Evolutionary conservation across 2,888 invertebrate species (phyloP).

Genomic region (Xanthorhoe spadicearia): DNA sequence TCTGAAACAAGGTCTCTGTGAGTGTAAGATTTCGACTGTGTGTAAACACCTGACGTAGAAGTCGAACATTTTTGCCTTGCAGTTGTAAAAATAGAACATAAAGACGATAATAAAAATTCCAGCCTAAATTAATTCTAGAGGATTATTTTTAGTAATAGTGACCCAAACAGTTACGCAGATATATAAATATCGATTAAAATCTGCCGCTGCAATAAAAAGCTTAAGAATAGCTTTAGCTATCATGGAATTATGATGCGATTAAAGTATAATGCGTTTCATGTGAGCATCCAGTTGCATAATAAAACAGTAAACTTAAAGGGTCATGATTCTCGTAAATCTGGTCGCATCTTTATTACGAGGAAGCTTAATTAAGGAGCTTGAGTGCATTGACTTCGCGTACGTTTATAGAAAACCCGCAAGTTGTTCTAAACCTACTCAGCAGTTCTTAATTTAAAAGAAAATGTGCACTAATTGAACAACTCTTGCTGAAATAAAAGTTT

Average conservation of each 20-base stretch:
- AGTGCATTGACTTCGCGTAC: conserved; percentile 10
- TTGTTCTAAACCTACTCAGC: background rate
- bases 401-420: background rate
- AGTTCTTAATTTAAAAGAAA: background rate
- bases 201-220: background rate
- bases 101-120: too few relatives aligned
- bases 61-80: too few relatives aligned
- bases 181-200: too few relatives aligned
- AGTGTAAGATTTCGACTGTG: too few relatives aligned
- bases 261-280: background rate
- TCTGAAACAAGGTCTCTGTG: too few relatives aligned
- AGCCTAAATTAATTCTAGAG: too few relatives aligned
- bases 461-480: background rate
- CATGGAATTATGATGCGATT: background rate
- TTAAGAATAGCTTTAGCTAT: background rate
- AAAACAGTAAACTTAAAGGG: conserved; percentile 14
- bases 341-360: conserved; percentile 19
- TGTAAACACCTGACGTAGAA: too few relatives aligned
- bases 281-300: conserved; percentile 12
- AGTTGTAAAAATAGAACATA: too few relatives aligned
- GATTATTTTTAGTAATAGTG: too few relatives aligned
- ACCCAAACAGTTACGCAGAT: too few relatives aligned
- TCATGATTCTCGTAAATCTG: conserved; percentile 23
- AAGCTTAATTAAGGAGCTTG: conserved; percentile 20
- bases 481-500: background rate